Evolutionary conservation across 1,140 invertebrate genomes (phyloP).

Genomic region (Rhopalosiphum maidis): DNA sequence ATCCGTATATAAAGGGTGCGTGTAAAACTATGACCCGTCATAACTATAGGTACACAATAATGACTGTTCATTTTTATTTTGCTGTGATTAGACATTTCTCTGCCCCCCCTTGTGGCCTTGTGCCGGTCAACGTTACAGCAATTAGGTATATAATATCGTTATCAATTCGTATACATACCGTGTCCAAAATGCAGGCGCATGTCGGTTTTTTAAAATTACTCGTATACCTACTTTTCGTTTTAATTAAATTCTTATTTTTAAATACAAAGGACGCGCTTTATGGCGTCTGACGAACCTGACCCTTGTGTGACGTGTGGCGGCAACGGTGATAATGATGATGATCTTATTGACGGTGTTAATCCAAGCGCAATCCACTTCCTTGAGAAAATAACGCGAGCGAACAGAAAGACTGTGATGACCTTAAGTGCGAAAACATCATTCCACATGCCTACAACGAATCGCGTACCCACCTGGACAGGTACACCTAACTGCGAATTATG

Average conservation of each 20-base stretch:
- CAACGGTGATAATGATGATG: neutral
- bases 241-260: neutral
- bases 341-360: conserved; percentile 8
- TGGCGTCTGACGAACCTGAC: neutral
- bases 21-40: no score
- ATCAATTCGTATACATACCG: no score
- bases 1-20: no score
- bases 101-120: no score
- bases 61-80: no score
- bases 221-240: neutral
- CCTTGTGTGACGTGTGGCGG: neutral
- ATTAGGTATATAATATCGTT: no score
- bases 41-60: no score
- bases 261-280: neutral
- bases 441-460: neutral
- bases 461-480: neutral
- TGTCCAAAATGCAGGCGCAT: no score
- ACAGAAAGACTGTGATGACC: neutral
- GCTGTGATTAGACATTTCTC: no score
- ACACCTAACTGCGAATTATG: neutral
- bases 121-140: no score
- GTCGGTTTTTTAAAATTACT: no score
- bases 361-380: neutral
- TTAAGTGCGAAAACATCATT: neutral
- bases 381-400: neutral